A percentile compares a stretch with the other conserved stretches of the same genome.
phyloP scores from a whole-genome alignment of 2,113 vertebrate species.

The Arothron firmamentum region DNA sequence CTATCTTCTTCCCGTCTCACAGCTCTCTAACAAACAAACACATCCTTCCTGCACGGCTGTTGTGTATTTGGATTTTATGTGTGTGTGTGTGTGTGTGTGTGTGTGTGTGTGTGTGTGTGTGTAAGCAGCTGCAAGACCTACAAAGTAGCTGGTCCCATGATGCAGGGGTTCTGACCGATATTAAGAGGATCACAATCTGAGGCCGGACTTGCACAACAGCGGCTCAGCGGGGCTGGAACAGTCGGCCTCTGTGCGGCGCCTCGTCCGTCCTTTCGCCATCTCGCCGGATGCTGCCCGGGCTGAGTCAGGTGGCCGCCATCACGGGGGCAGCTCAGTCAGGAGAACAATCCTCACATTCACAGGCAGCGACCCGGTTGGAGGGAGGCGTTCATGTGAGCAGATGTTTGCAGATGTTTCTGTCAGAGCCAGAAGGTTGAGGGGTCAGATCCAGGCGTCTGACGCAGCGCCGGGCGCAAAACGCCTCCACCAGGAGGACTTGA shows the following conservation, averaged over 20 bases:
- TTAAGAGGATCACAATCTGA: conserved; percentile 68
- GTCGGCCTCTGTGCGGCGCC: conserved; percentile 41
- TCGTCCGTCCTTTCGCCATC: conserved; percentile 7
- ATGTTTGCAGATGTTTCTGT: conserved; percentile 3
- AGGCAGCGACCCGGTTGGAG: conserved; percentile 19
- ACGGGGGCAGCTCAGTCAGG: background rate
- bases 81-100: background rate
- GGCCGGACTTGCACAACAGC: conserved; percentile 48
- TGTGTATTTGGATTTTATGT: conserved; percentile 25
- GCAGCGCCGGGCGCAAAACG: no score
- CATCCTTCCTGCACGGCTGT: conserved; percentile 37
- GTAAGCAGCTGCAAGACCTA: conserved; percentile 11
- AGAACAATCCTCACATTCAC: conserved; percentile 16
- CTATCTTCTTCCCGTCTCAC: conserved; percentile 16
- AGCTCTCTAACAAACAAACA: conserved; percentile 41
- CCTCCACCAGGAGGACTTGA: no score
- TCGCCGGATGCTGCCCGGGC: conserved; percentile 14
- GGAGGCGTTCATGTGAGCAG: background rate
- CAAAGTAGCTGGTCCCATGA: conserved; percentile 45
- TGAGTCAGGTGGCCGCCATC: conserved; percentile 9
- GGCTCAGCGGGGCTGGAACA: conserved; percentile 47
- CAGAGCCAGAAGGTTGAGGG: no score
- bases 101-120: background rate
- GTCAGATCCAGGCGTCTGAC: no score
- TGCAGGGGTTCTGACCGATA: conserved; percentile 27